Percentiles rank a stretch among this genome's conserved stretches.
These are phyloP conservation scores for Carettochelys insculpta DNA, from an alignment of 2,113 vertebrate genomes.

Conservation along the genomic window DNA sequence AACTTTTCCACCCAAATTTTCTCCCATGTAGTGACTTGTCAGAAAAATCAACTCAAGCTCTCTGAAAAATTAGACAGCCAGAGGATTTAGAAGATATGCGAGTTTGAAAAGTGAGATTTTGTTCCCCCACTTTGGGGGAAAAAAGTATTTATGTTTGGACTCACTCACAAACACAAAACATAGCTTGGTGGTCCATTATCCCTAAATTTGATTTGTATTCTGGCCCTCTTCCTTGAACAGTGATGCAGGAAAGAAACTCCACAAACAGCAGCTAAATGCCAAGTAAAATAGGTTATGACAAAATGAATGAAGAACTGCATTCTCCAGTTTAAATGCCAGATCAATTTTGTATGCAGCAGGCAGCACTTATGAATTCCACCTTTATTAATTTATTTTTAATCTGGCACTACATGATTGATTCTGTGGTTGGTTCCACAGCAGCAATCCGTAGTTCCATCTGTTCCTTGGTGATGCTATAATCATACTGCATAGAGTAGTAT, in stretches of 20 bases:
- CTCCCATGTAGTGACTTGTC: background rate
- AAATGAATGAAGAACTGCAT: background rate
- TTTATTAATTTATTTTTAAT: slow-evolving; percentile 12
- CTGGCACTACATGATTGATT: background rate
- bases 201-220: background rate
- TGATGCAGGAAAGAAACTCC: background rate
- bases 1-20: background rate
- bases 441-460: background rate
- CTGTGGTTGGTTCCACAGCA: background rate
- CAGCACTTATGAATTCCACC: background rate
- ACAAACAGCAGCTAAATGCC: slow-evolving; percentile 11
- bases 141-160: background rate
- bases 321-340: background rate
- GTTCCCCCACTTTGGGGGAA: background rate
- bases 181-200: background rate
- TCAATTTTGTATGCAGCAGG: background rate
- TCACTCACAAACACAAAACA: background rate
- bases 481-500: background rate
- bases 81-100: background rate
- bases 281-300: background rate
- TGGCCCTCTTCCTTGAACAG: background rate
- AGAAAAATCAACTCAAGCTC: background rate
- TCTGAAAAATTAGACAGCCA: background rate
- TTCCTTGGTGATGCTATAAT: background rate
- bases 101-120: background rate